Conservation (phyloP, 37 sponge, comb jelly and placozoan species). For the Mnemiopsis leidyi region DNA sequence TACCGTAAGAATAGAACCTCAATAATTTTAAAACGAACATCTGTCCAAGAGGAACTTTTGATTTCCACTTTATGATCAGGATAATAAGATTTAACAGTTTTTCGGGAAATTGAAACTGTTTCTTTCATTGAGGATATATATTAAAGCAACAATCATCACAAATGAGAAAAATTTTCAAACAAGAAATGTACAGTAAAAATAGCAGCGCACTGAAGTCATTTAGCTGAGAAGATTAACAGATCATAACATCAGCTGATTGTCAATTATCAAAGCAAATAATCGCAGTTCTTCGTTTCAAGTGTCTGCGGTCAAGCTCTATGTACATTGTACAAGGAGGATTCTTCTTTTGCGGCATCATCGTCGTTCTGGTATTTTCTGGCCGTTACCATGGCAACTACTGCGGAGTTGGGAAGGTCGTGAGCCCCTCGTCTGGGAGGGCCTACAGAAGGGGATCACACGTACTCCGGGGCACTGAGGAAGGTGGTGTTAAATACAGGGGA, state of each 20-base stretch:
- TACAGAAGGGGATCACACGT: not conserved
- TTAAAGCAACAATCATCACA: not conserved
- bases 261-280: not conserved
- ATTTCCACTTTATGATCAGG: no score
- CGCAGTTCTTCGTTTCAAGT: not conserved
- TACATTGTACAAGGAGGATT: not conserved
- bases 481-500: not conserved
- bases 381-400: not conserved
- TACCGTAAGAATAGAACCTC: no score
- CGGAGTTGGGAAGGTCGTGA: not conserved
- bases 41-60: no score
- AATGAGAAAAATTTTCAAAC: not conserved
- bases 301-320: not conserved
- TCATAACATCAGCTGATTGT: not conserved
- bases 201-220: not conserved
- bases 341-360: no score
- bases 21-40: no score
- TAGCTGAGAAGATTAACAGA: no score
- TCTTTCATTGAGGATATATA: not conserved
- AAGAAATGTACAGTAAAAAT: not conserved
- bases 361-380: not conserved
- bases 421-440: not conserved
- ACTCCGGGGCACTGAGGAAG: not conserved
- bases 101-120: no score
- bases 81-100: no score